A percentile compares a stretch with the other conserved stretches of the same genome.
phyloP scores from a whole-genome alignment of 2,797 vertebrate genomes.

The Urophycis tenuis region DNA sequence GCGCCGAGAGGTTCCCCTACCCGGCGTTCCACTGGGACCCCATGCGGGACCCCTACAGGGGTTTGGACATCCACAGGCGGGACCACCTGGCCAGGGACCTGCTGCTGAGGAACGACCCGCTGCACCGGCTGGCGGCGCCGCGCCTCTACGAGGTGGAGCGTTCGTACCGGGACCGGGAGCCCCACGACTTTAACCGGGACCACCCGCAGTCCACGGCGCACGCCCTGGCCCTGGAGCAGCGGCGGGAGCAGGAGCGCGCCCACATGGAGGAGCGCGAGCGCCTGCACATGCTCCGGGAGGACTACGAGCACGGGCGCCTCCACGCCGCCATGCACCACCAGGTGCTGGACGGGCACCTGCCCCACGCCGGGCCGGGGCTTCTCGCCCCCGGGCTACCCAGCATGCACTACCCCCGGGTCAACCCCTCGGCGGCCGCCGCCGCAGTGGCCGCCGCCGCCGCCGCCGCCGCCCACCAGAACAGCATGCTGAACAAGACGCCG shows the following conservation, averaged over 20 bases:
- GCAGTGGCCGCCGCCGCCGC: conserved; percentile 37
- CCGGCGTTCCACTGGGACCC: conserved; percentile 97
- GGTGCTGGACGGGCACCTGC: conserved; percentile 82
- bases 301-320: conserved; percentile 85
- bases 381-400: conserved; percentile 86
- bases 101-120: conserved; percentile 84
- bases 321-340: conserved; percentile 65
- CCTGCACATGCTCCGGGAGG: conserved; percentile 88
- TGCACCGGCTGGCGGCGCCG: conserved; percentile 81
- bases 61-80: conserved; percentile 88
- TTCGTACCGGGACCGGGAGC: conserved; percentile 90
- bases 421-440: conserved; percentile 69
- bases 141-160: conserved; percentile 88
- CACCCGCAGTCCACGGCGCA: conserved; percentile 75
- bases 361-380: conserved; percentile 72
- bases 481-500: conserved; percentile 88
- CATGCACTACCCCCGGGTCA: conserved; percentile 94
- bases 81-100: conserved; percentile 90
- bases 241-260: conserved; percentile 85
- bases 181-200: conserved; percentile 88
- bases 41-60: conserved; percentile 90
- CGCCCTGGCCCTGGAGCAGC: conserved; percentile 79
- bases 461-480: conserved; percentile 81
- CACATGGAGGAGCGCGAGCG: conserved; percentile 88
- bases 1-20: conserved; percentile 90